Percentiles rank a stretch among this genome's conserved stretches.
phyloP scores from a whole-genome alignment of 2,797 vertebrate species.

The Propithecus deckenii region DNA sequence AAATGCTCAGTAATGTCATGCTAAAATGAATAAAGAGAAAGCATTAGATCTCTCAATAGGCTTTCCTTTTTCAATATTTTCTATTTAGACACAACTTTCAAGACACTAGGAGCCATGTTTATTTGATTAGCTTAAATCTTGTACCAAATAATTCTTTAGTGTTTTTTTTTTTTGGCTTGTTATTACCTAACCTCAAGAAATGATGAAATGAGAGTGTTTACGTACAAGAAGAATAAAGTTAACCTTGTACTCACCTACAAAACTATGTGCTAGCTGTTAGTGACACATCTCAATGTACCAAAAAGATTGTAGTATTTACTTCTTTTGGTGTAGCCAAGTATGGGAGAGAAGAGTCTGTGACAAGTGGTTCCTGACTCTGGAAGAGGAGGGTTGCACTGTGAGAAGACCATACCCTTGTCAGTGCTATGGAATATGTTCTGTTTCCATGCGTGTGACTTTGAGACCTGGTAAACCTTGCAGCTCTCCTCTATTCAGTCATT shows the following conservation, averaged over 20 bases:
- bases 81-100: conserved; percentile 48
- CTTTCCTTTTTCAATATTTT: conserved; percentile 56
- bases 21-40: conserved; percentile 48
- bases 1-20: conserved; percentile 41
- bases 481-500: not conserved
- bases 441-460: not conserved
- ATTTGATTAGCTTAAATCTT: conserved; percentile 53
- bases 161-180: not conserved
- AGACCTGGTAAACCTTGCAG: not conserved
- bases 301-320: not conserved
- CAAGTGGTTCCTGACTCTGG: not conserved
- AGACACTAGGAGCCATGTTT: conserved; percentile 21
- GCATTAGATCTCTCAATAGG: not conserved
- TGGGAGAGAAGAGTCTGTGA: not conserved
- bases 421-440: not conserved
- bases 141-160: conserved; percentile 1
- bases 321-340: not conserved
- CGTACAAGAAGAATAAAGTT: not conserved
- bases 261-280: not conserved
- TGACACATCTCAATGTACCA: not conserved
- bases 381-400: rapidly evolving
- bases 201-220: not conserved
- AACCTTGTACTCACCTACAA: not conserved
- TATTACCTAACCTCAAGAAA: not conserved
- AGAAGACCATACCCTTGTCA: not conserved